phyloP scores from a whole-genome alignment of 1,140 invertebrate species.

The Ostrea edulis region DNA sequence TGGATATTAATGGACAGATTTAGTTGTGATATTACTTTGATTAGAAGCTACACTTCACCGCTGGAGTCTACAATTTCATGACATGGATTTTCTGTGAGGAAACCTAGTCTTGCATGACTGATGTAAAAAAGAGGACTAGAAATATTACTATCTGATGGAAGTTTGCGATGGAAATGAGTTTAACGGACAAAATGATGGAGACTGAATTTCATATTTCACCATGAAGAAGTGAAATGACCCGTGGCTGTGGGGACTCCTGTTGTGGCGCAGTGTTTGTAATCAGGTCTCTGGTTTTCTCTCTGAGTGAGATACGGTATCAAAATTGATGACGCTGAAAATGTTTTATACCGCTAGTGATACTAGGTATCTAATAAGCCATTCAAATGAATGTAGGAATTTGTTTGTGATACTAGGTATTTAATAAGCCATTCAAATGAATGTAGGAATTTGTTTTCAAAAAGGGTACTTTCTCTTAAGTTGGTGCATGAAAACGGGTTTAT shows the following conservation, averaged over 20 bases:
- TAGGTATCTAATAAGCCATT: not conserved
- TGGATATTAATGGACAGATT: not conserved
- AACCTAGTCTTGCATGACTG: conserved; percentile 3
- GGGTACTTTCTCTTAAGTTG: no score
- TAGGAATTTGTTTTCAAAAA: no score
- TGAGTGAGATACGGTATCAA: not conserved
- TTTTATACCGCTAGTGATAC: not conserved
- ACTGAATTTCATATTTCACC: not conserved
- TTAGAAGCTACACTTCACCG: not conserved
- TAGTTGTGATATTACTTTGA: not conserved
- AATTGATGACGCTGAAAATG: not conserved
- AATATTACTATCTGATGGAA: not conserved
- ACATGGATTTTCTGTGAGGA: not conserved
- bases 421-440: no score
- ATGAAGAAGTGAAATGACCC: not conserved
- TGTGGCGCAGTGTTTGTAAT: not conserved
- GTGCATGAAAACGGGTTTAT: no score
- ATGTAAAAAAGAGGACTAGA: conserved; percentile 1
- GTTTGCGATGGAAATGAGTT: conserved; percentile 9
- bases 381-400: no score
- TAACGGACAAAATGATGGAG: conserved; percentile 2
- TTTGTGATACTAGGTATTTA: not conserved
- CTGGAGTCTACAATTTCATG: not conserved
- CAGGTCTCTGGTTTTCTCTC: not conserved
- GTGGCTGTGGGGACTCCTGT: not conserved